phyloP scores from a whole-genome alignment of 2,888 invertebrate species.

The Cosmia trapezina region DNA sequence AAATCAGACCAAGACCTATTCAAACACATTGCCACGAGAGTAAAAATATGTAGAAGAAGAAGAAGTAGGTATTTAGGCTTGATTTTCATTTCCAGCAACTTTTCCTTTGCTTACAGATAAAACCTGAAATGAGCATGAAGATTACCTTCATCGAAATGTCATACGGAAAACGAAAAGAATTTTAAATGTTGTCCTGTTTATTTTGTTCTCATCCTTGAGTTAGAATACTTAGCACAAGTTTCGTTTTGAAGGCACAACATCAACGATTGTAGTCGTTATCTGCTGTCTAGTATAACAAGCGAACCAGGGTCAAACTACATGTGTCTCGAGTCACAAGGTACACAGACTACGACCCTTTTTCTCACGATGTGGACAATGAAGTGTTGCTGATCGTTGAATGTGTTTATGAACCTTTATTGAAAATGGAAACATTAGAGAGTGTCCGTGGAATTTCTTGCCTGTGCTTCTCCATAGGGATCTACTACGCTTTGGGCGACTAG shows the following conservation, averaged over 20 bases:
- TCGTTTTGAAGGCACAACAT: no score
- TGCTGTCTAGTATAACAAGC: not conserved
- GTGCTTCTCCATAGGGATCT: no score
- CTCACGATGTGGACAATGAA: not conserved
- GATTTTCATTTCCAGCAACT: no score
- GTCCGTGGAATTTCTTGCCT: no score
- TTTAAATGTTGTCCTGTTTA: not conserved
- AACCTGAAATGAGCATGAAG: not conserved
- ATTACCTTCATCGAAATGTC: not conserved
- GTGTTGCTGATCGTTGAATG: not conserved
- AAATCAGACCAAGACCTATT: no score
- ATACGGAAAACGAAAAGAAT: not conserved
- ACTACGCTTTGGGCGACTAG: no score
- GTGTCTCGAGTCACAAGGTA: not conserved
- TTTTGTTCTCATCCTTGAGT: not conserved
- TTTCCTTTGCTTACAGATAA: not conserved
- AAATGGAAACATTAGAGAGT: no score
- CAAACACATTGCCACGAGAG: not conserved
- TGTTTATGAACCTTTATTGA: not conserved
- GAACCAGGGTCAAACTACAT: not conserved
- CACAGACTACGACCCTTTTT: not conserved
- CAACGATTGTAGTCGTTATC: not conserved
- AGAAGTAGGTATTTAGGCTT: no score
- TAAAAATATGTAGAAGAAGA: not conserved
- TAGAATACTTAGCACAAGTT: not conserved